These are phyloP conservation scores for Tenodera sinensis DNA, from an alignment of 2,888 invertebrate genomes.

Conservation along the genomic window DNA sequence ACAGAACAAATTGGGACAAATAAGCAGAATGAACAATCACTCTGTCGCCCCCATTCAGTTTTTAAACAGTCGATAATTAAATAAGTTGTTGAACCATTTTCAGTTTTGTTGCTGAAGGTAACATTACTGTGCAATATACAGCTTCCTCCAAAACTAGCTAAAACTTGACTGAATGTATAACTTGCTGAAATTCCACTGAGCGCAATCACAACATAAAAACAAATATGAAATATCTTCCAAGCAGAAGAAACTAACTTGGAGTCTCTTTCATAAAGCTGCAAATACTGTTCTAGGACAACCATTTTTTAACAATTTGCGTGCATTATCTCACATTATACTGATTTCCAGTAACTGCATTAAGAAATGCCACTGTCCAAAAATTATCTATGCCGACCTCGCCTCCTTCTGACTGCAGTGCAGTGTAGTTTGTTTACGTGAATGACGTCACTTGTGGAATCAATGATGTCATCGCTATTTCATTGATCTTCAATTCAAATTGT, in stretches of 20 bases:
- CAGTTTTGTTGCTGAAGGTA: slow-evolving; percentile 16
- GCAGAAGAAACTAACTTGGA: neutral
- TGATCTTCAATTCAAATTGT: neutral
- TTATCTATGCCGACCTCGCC: neutral
- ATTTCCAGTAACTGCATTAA: neutral
- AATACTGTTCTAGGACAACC: slow-evolving; percentile 18
- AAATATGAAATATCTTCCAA: slow-evolving; percentile 13
- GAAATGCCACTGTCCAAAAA: neutral
- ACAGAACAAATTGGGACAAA: slow-evolving; percentile 22
- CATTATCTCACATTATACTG: neutral
- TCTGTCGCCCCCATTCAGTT: slow-evolving; percentile 20
- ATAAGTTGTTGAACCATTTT: slow-evolving; percentile 4
- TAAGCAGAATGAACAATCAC: slow-evolving; percentile 19
- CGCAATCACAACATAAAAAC: slow-evolving; percentile 5
- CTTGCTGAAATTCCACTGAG: slow-evolving; percentile 11
- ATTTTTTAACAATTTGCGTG: neutral
- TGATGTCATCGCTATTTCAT: neutral
- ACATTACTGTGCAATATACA: slow-evolving; percentile 23
- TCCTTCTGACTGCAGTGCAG: neutral
- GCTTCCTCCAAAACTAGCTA: slow-evolving; percentile 15
- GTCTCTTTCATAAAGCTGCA: slow-evolving; percentile 7
- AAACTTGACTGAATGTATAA: slow-evolving; percentile 4
- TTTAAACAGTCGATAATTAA: slow-evolving; percentile 4
- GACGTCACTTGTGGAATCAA: neutral
- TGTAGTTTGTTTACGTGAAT: neutral